Evolutionary conservation across 1,140 invertebrate species (phyloP), one percentile per base, ranked within the genome.

Genomic region (Microplitis demolitor): DNA sequence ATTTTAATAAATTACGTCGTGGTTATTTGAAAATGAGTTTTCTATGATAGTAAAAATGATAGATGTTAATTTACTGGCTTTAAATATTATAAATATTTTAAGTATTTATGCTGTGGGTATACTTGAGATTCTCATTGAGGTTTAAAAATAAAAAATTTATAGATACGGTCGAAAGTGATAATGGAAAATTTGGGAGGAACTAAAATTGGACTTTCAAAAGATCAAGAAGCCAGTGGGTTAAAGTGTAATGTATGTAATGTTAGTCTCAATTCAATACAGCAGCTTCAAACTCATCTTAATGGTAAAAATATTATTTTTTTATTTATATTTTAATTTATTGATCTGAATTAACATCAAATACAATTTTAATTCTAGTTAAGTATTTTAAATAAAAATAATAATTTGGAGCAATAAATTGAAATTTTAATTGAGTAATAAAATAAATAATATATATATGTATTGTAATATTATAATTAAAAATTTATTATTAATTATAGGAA

Each of bases 201-300:
- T 16, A 84, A 87, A 78, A 79, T 87, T 63, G 71, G 83, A 31
- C 85, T 88, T 68, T 83, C 83, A 31, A 87, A 87, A 72, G 85
- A 88, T 70, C 78, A 85, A 72, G 85, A 87, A 74, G 83, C 83
- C 3, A 88, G 87, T 71, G 83, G 83, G 4, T 79, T 89, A 5
- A 86, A 85, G 70, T 89, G 88, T 71, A 87, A 88, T 73, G 79
- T 87, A 3, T 89, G 88, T 72, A 84, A 87, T 77, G 84, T 88
- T 31, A 84, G 83, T 72, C 78, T 88, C 0, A 89, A 89, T 72
- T 88, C 88, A 3, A 84, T 88, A 31, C 87, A 88, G 56, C 88
- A 89, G 74, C 80, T 89, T 6, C 87, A 88, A 76, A 88, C 87
- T 61, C 88, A 89, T 82, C 77, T 89, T 11, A 85, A 88, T 82